Conservation (phyloP, 2,113 vertebrate genomes). For the pig (Sus scrofa) region T2T-Sscrofa CM000816.6:36992501-36993000, state of each 20-base stretch:
- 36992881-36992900: background rate
- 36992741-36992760: constrained; percentile 21
- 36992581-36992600: background rate
- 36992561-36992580: background rate
- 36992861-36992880: background rate
- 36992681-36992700: background rate
- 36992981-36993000: background rate
- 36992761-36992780: background rate
- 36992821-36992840: background rate
- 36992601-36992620: background rate
- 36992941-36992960: background rate
- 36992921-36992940: background rate
- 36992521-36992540: background rate
- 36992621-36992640: background rate
- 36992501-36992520: background rate
- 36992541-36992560: background rate
- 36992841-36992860: background rate
- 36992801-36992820: background rate
- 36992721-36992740: background rate
- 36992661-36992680: background rate
- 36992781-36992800: background rate
- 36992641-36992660: background rate
- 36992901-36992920: background rate
- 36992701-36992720: background rate
- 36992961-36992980: background rate